Base-by-base conservation (phyloP, 2,888 invertebrate genomes). In the Calliscelio sp. region DNA sequence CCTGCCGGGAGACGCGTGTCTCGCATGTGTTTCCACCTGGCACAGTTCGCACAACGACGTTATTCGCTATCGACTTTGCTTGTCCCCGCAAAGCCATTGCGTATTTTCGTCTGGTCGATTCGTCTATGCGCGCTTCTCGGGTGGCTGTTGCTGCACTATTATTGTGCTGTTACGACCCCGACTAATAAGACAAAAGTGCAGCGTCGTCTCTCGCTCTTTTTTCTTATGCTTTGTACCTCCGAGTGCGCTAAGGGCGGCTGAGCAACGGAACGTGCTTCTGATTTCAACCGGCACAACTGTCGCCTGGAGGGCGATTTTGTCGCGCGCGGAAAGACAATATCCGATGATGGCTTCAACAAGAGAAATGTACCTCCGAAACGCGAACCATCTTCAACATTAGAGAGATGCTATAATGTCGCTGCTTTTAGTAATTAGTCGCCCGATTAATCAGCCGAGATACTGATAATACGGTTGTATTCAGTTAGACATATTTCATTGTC, bases 241-340 rank as follows among this genome's bases (percentile, higher is more conserved):
- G 49, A 61, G 51, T 61, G 38, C 49, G 24, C 38, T 32, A 18
- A 49, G 49, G 49, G 51, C 18, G 24, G 38, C 35, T 32, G 71
- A 57, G 22, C 57, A 32, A 41, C 41, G 11, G 51, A 65, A 75
- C 78, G 68, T 68, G 78, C 68, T 78, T 46, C 51, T 78, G 78
- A 78, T 68, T 78, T 51, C 28, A 78, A 66, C 77, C 25, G 61
- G 68, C 51, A 61, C 68, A 79, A 79, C 70, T 71, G 79, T 53
- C 79, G 79, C 79, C 79, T 71, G 46, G 61, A 71, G 79, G 79
- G 63, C 63, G 61, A 79, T 71, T 70, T 79, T 79, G 79, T 71
- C 55, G 51, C 70, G 63, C 53, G 46, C 16, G 11, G 53, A 78
- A 79, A 79, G 53, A 79, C 79, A 79, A 79, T 71, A 79, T 79